Conservation (phyloP, 2,113 vertebrate species). For the Periophthalmus modestus region DNA sequence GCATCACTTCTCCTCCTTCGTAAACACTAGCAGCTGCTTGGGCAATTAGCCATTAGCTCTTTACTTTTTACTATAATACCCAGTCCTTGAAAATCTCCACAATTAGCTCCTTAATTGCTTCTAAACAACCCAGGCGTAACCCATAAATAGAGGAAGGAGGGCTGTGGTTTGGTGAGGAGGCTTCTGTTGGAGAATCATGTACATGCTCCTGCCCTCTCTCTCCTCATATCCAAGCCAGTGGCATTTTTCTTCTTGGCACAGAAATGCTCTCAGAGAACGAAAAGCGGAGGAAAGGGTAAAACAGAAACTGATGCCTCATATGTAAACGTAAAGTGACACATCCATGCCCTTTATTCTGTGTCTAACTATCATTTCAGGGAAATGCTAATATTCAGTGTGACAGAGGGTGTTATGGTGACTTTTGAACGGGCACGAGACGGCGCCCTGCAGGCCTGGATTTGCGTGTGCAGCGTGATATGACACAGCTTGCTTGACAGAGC, state of each 20-base stretch:
- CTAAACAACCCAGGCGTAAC: conserved; percentile 76
- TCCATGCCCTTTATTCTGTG: conserved; percentile 63
- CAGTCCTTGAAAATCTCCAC: conserved; percentile 73
- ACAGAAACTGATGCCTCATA: conserved; percentile 56
- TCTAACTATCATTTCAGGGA: conserved; percentile 68
- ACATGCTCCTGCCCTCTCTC: conserved; percentile 23
- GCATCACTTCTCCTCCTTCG: conserved; percentile 68
- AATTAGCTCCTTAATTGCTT: conserved; percentile 81
- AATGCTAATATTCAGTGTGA: conserved; percentile 70
- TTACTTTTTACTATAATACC: conserved; percentile 76
- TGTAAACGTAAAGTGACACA: conserved; percentile 69
- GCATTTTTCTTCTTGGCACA: conserved; percentile 43
- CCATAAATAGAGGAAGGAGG: conserved; percentile 68
- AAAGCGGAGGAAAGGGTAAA: conserved; percentile 24
- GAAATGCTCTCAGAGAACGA: conserved; percentile 27
- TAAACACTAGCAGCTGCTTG: conserved; percentile 80
- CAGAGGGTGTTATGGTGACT: conserved; percentile 71
- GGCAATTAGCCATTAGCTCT: conserved; percentile 78
- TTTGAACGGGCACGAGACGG: conserved; percentile 55
- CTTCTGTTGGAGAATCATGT: conserved; percentile 49
- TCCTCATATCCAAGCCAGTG: conserved; percentile 44
- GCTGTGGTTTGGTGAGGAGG: conserved; percentile 50
- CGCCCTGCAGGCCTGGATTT: conserved; percentile 50
- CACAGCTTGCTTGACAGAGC: conserved; percentile 65
- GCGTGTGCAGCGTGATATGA: conserved; percentile 54